Conservation (phyloP, 2,888 invertebrate genomes). For the Ichneumoninae sp. region DNA sequence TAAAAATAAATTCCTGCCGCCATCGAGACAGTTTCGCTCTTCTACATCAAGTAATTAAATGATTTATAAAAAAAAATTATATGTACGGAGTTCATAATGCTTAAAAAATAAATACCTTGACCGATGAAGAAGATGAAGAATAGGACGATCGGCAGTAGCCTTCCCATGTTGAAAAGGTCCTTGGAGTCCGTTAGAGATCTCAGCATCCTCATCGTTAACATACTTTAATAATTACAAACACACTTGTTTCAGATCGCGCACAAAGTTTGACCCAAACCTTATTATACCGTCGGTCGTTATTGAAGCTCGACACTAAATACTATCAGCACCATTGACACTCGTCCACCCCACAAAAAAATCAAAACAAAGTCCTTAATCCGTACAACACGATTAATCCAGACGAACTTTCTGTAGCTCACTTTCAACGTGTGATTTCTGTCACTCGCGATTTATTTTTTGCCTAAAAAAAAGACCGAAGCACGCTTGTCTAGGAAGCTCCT, state of each 20-base stretch:
- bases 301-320: not conserved
- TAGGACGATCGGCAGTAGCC: slow-evolving; percentile 47
- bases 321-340: not conserved
- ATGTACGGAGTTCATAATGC: not conserved
- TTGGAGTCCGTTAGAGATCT: slow-evolving; percentile 18
- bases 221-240: slow-evolving; percentile 21
- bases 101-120: slow-evolving; percentile 45
- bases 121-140: slow-evolving; percentile 41
- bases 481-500: not conserved
- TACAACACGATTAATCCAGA: slow-evolving; percentile 37
- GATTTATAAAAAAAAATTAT: too few relatives aligned
- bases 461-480: not conserved
- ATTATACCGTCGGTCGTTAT: not conserved
- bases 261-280: slow-evolving; percentile 3
- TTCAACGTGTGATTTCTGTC: not conserved
- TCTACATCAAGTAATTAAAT: too few relatives aligned
- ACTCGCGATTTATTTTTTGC: slow-evolving; percentile 1
- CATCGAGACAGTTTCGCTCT: too few relatives aligned
- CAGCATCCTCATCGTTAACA: slow-evolving; percentile 45
- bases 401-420: not conserved
- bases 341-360: not conserved
- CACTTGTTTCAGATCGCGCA: slow-evolving; percentile 31
- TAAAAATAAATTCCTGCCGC: too few relatives aligned
- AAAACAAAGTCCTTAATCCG: not conserved
- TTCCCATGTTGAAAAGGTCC: slow-evolving; percentile 58